Percentiles rank a stretch among this genome's conserved stretches.
Evolutionary conservation across 2,113 vertebrate genomes (phyloP).

Genomic region (Mormoops blainvillei): DNA sequence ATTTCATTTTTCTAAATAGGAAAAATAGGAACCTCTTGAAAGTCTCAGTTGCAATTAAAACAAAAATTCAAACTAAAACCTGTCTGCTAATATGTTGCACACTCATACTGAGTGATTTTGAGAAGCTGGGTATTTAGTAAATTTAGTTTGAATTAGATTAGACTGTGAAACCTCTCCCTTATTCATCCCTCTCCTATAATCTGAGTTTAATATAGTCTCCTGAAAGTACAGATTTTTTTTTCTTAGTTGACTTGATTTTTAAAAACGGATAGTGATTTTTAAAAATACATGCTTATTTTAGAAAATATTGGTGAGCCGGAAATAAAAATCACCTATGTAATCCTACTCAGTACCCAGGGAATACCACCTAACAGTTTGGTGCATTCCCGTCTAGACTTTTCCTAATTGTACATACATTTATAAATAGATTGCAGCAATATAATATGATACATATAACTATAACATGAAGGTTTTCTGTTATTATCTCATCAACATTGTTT

Average conservation of each 20-base stretch:
- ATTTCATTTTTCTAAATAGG: background rate
- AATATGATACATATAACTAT: background rate
- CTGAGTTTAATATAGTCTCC: background rate
- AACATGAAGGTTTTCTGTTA: background rate
- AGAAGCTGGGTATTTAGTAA: background rate
- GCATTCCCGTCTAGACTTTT: background rate
- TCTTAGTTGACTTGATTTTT: background rate
- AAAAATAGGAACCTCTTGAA: background rate
- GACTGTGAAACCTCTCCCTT: background rate
- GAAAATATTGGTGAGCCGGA: background rate
- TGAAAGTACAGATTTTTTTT: background rate
- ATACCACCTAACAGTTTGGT: background rate
- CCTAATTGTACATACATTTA: background rate
- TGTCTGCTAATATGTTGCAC: background rate
- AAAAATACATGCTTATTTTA: background rate
- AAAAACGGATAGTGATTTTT: background rate
- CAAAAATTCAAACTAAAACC: background rate
- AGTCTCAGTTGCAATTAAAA: background rate
- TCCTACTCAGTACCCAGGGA: background rate
- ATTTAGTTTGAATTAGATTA: constrained; percentile 1
- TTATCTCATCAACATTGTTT: background rate
- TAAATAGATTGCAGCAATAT: background rate
- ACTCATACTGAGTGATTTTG: background rate
- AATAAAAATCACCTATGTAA: background rate
- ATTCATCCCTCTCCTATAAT: background rate